Conservation (phyloP, 2,888 invertebrate species). For the Ctenicera cuprea region DNA sequence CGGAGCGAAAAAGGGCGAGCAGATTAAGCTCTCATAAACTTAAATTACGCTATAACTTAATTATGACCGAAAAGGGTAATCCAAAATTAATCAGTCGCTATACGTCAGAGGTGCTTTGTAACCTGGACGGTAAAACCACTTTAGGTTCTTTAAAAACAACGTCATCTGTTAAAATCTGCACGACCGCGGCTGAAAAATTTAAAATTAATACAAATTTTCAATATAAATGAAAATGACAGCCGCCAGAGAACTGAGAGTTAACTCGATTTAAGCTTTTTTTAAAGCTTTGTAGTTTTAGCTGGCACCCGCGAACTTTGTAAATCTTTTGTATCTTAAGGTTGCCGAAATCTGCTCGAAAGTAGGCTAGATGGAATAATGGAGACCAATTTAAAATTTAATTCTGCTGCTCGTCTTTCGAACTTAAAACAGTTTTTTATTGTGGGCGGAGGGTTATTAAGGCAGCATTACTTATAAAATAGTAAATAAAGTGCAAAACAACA, state of each 20-base stretch:
- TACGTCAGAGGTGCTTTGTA: neutral
- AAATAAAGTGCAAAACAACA: no score
- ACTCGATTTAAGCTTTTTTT: slow-evolving; percentile 23
- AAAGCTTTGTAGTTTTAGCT: slow-evolving; percentile 27
- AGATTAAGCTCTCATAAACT: slow-evolving; percentile 26
- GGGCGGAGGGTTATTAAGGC: neutral
- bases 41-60: slow-evolving; percentile 16
- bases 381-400: slow-evolving; percentile 29
- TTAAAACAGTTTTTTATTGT: slow-evolving; percentile 18
- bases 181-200: neutral
- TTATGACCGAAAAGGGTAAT: slow-evolving; percentile 23
- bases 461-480: neutral
- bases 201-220: slow-evolving; percentile 25
- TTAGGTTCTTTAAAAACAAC: neutral
- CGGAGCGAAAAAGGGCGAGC: neutral
- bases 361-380: slow-evolving; percentile 19
- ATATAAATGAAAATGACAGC: slow-evolving; percentile 18
- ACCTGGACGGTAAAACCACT: neutral
- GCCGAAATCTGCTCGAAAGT: slow-evolving; percentile 20
- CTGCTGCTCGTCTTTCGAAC: slow-evolving; percentile 1
- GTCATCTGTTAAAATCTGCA: neutral
- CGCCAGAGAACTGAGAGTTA: slow-evolving; percentile 1
- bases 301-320: slow-evolving; percentile 22
- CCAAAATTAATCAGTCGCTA: slow-evolving; percentile 23
- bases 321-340: slow-evolving; percentile 19